phyloP scores from a whole-genome alignment of 2,113 vertebrate genomes.

The Syrmaticus mikado region DNA sequence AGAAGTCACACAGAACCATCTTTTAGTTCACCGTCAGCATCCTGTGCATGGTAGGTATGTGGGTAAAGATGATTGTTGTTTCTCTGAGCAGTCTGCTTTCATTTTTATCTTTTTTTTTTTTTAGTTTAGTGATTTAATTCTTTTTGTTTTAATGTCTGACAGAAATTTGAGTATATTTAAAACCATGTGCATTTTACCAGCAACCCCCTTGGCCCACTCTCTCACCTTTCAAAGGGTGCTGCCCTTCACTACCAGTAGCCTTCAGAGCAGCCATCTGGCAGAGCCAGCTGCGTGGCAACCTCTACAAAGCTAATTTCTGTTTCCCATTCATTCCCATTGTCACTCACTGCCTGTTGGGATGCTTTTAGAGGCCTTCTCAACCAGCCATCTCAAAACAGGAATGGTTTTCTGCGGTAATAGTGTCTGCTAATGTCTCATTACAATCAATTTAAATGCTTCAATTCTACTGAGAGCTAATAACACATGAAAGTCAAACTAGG shows the following conservation, averaged over 20 bases:
- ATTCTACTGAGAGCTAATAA: conserved; percentile 54
- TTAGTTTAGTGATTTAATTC: background rate
- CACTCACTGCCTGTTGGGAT: background rate
- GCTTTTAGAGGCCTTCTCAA: conserved; percentile 44
- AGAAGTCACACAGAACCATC: background rate
- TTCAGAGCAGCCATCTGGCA: background rate
- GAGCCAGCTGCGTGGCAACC: background rate
- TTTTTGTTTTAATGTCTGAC: background rate
- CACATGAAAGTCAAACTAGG: conserved; percentile 60
- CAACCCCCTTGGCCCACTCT: background rate
- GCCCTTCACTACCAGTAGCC: background rate
- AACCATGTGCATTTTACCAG: background rate
- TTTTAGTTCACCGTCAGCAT: background rate
- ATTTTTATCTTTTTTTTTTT: background rate
- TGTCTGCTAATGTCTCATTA: conserved; percentile 59
- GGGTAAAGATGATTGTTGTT: background rate
- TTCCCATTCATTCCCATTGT: conserved; percentile 5
- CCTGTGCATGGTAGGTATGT: background rate
- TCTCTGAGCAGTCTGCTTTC: background rate
- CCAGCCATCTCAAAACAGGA: conserved; percentile 30
- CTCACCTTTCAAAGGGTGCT: background rate
- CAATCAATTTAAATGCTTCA: conserved; percentile 64
- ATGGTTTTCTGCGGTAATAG: conserved; percentile 19
- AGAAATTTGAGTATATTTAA: background rate
- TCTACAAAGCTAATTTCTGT: conserved; percentile 10